Conservation (phyloP, 1,140 invertebrate species). For the Belonocnema kinseyi region DNA sequence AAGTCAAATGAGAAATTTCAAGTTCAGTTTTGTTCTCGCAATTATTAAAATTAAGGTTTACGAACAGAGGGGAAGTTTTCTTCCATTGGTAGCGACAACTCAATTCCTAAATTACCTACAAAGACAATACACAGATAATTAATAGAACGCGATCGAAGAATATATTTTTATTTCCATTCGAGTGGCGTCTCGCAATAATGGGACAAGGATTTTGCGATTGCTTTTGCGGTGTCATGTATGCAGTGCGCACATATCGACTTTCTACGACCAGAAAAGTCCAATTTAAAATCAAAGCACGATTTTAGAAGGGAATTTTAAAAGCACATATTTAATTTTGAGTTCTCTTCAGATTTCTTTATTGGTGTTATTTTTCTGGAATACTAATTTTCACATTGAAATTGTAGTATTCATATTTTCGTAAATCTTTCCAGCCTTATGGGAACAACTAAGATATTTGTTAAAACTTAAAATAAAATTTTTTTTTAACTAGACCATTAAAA, state of each 20-base stretch:
- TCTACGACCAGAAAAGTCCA: constrained; percentile 33
- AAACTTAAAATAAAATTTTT: too few relatives aligned
- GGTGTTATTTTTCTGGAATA: too few relatives aligned
- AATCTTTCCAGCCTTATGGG: too few relatives aligned
- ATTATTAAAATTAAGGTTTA: neutral
- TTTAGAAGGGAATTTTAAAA: too few relatives aligned
- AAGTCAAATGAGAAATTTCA: neutral
- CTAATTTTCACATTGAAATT: too few relatives aligned
- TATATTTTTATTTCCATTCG: constrained; percentile 21
- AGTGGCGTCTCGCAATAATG: neutral
- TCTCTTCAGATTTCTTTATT: too few relatives aligned
- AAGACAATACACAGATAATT: constrained; percentile 15
- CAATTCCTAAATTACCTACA: constrained; percentile 6
- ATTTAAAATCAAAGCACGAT: constrained; percentile 29
- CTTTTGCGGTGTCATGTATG: neutral
- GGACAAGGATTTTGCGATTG: constrained; percentile 9
- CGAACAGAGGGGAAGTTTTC: neutral
- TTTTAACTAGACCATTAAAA: too few relatives aligned
- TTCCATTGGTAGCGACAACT: constrained; percentile 13
- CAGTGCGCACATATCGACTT: neutral
- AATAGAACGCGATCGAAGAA: neutral
- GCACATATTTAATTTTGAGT: too few relatives aligned
- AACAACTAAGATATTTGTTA: too few relatives aligned
- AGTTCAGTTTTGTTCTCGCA: neutral
- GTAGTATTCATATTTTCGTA: too few relatives aligned